phyloP scores from a whole-genome alignment of 2,113 vertebrate species.

The Centropristis striata region DNA sequence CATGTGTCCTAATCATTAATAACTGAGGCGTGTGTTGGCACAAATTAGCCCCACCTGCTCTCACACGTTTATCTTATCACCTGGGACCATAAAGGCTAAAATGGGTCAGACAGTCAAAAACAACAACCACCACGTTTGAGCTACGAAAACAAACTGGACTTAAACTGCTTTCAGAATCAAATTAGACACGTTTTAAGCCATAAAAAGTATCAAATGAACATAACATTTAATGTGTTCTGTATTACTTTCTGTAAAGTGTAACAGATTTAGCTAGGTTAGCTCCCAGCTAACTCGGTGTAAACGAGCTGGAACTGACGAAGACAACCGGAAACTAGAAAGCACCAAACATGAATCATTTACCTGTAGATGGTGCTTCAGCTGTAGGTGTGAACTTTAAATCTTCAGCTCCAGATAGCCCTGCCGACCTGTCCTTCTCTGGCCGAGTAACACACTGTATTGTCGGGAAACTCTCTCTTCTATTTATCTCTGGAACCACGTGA shows the following conservation, averaged over 20 bases:
- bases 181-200: accelerated
- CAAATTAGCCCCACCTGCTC: not conserved
- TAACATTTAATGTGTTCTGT: accelerated
- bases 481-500: constrained; percentile 63
- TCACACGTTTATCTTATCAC: not conserved
- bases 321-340: not conserved
- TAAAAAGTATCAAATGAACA: not conserved
- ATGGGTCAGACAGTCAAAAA: not conserved
- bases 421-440: not conserved
- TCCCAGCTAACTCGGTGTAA: not conserved
- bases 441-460: not conserved
- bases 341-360: constrained; percentile 12
- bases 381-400: not conserved
- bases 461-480: not conserved
- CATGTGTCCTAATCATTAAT: not conserved
- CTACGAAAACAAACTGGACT: not conserved
- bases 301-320: not conserved
- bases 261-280: not conserved
- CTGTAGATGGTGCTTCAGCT: not conserved
- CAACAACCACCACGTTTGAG: not conserved
- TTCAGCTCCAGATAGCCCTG: not conserved
- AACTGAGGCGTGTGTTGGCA: not conserved
- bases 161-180: not conserved
- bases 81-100: constrained; percentile 5
- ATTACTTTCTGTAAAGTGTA: not conserved